Base-by-base conservation (phyloP, 2,888 invertebrate species). In the Leptinotarsa rubiginosa region DNA sequence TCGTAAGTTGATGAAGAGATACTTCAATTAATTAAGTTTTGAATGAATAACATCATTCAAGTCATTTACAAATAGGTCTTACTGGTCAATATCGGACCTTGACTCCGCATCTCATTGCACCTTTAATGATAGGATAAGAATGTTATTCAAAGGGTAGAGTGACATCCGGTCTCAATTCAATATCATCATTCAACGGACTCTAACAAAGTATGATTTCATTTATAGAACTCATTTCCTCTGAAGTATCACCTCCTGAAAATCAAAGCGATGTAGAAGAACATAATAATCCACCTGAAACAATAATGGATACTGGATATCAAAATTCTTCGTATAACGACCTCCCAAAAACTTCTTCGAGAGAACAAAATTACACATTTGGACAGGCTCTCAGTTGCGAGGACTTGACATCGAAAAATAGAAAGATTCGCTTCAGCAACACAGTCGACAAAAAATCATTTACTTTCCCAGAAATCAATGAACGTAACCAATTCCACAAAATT, bases 261-360 rank as follows among this genome's bases (percentile, higher is more conserved):
- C 47, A 16, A 15, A 62, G 67, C 13, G 66, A 70, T 20, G 20
- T 69, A 15, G 73, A 66, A 2, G 66, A 66, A 47, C 25, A 41
- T 1, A 25, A 4, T 15, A 16, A 31, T 18, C 31, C 12, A 41
- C 3, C 62, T 16, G 18, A 41, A 15, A 16, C 82, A 2, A 74
- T 81, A 31, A 78, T 82, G 54, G 87, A 86, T 77, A 85, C 86
- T 2, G 85, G 86, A 7, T 85, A 85, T 76, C 83, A 83, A 67
- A 85, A 85, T 74, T 86, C 85, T 15, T 78, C 85, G 15, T 77
- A 82, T 25, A 22, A 59, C 20, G 16, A 15, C 2, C n/a, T 3
- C 31, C 62, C 25, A 62, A 62, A 41, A 31, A 25, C 4, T 31
- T 41, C 7, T 64, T 84, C 84, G 47, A 83, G 81, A 64, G 70